These are phyloP conservation scores for Symphodus melops DNA, from an alignment of 2,113 vertebrate genomes.

Conservation along the genomic window DNA sequence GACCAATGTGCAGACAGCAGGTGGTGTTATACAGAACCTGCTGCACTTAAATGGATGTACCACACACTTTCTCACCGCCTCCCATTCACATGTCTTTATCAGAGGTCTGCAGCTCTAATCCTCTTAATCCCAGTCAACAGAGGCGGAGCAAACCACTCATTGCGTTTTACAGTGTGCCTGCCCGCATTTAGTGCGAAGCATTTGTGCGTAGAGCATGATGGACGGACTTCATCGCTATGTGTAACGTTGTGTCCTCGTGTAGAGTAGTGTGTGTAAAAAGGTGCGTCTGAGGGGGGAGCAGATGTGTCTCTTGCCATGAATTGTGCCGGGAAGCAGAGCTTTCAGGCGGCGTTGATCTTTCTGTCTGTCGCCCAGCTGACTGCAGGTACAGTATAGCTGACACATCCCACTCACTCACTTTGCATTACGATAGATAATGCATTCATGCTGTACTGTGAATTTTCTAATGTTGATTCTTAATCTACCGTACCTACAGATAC, in stretches of 20 bases:
- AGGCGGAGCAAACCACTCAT: conserved; percentile 74
- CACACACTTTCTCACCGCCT: conserved; percentile 40
- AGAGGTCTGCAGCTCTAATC: conserved; percentile 75
- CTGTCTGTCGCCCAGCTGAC: conserved; percentile 76
- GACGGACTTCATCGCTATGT: conserved; percentile 37
- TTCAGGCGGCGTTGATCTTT: conserved; percentile 77
- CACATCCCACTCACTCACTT: not conserved
- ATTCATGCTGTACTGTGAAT: not conserved
- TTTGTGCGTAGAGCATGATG: conserved; percentile 28
- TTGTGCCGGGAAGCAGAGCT: conserved; percentile 67
- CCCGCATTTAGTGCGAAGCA: conserved; percentile 44
- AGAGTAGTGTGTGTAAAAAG: conserved; percentile 35
- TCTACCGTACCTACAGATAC: not conserved
- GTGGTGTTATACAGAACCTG: conserved; percentile 27
- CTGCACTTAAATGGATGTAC: conserved; percentile 52
- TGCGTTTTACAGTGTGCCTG: conserved; percentile 47
- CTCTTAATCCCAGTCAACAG: conserved; percentile 70
- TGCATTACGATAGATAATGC: not conserved
- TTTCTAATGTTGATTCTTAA: not conserved
- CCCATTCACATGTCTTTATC: conserved; percentile 71
- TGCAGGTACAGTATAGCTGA: conserved; percentile 72
- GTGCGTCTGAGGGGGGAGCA: conserved; percentile 50
- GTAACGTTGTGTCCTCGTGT: conserved; percentile 11
- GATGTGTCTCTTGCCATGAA: conserved; percentile 78
- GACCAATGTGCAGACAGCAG: conserved; percentile 26